Base-by-base conservation (phyloP, 2,797 vertebrate genomes). In the Falco berigora region DNA sequence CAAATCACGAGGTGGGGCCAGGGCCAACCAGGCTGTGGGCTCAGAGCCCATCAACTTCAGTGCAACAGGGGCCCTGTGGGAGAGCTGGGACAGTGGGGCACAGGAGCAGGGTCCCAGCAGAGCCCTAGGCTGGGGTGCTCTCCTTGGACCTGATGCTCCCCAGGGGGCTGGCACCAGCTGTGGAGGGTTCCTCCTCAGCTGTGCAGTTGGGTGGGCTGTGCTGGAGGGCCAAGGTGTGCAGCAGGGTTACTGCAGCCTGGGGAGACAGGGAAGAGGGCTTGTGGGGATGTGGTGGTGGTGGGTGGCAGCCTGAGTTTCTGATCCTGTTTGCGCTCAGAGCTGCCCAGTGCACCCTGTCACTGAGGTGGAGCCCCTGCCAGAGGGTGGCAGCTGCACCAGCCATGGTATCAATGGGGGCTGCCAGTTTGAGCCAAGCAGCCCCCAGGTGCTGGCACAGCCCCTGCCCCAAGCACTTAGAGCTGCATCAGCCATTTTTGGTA, bases 381-480 rank as follows among this genome's bases (percentile, higher is more conserved):
- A 58, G 28, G 34, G n/a, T 34, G 32, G 38, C 46, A 68, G 32
- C 79, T 52, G 49, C 61, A 47, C 34, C 5, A 4, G 28, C 68
- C 5, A 0, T 32, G 73, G 32, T 1, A 2, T 34, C 42, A 59
- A 30, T 5, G 1, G 21, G 25, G 9, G 12, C 32, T 90, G 30
- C 47, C 15, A 7, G 11, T 61, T 61, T 3, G 5, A 5, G 3
- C 47, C 53, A 52, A 23, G 32, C 49, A 5, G 9, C 32, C 34
- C n/a, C 15, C 32, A 9, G 5, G 10, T 66, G 59, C 56, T 3
- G 5, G 7, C 14, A 2, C 40, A 68, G 27, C 30, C 49, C 40
- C 30, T 16, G 6, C 28, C n/a, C 18, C 1, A 4, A 34, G n/a
- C 0, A 3, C 14, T 44, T 7, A 1, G 6, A 8, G 47, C 36